phyloP scores from a whole-genome alignment of 2,797 vertebrate species.

The Kryptolebias ocellatus region DNA sequence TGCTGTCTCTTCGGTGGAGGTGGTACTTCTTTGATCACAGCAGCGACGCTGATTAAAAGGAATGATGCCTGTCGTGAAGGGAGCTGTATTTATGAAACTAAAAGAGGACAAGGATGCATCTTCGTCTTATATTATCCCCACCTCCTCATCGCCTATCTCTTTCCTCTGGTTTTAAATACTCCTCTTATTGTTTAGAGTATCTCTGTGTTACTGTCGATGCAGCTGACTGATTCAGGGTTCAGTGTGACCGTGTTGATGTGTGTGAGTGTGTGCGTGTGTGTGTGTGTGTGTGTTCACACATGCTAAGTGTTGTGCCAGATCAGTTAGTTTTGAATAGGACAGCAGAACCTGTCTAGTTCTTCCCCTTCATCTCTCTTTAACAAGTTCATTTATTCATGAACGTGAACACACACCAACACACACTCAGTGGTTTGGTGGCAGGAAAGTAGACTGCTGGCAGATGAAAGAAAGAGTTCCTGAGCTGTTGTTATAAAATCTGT shows the following conservation, averaged over 20 bases:
- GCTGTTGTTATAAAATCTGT: slow-evolving; percentile 70
- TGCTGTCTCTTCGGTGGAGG: slow-evolving; percentile 73
- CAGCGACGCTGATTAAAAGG: slow-evolving; percentile 79
- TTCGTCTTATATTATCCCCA: slow-evolving; percentile 21
- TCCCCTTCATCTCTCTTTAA: slow-evolving; percentile 78
- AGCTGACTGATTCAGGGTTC: slow-evolving; percentile 14
- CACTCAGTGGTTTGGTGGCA: slow-evolving; percentile 55
- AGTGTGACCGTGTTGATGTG: slow-evolving; percentile 5
- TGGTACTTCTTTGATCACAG: slow-evolving; percentile 79
- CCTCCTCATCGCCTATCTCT: slow-evolving; percentile 12
- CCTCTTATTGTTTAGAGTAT: slow-evolving; percentile 28
- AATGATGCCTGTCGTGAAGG: slow-evolving; percentile 78
- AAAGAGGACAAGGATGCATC: slow-evolving; percentile 60
- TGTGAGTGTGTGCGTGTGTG: neutral
- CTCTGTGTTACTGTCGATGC: slow-evolving; percentile 12
- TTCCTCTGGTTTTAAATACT: slow-evolving; percentile 29
- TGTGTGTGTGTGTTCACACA: slow-evolving; percentile 41
- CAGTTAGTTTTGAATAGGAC: slow-evolving; percentile 73
- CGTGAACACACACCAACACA: slow-evolving; percentile 23
- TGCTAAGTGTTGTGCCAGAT: slow-evolving; percentile 66
- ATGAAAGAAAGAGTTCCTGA: slow-evolving; percentile 73
- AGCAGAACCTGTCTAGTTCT: slow-evolving; percentile 75
- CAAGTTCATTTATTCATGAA: slow-evolving; percentile 83
- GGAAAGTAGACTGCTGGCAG: slow-evolving; percentile 65
- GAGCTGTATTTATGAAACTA: slow-evolving; percentile 69